phyloP scores from a whole-genome alignment of 2,113 vertebrate genomes.

The Cercocebus atys region DNA sequence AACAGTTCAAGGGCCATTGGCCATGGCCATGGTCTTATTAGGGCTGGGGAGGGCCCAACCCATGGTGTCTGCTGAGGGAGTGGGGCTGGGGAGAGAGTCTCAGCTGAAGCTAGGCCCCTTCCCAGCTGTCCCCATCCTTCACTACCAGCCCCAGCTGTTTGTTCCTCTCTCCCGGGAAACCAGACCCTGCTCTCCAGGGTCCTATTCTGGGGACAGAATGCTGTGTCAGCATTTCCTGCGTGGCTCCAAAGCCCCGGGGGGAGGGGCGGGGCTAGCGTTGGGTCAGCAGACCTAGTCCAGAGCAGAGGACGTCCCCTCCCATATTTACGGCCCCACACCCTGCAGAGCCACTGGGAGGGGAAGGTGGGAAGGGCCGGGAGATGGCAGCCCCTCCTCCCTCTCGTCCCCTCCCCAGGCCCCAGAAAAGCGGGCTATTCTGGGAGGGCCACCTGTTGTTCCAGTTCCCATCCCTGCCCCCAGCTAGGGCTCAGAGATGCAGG shows the following conservation, averaged over 20 bases:
- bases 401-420: conserved; percentile 75
- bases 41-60: conserved; percentile 14
- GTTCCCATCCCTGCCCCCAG: conserved; percentile 66
- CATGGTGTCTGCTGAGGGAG: background rate
- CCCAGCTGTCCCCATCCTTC: conserved; percentile 72
- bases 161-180: conserved; percentile 62
- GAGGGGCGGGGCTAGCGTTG: background rate
- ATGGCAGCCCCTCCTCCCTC: conserved; percentile 22
- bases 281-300: conserved; percentile 64
- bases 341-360: background rate
- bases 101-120: background rate
- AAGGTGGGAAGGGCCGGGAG: background rate
- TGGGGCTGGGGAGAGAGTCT: background rate
- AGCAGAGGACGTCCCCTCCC: background rate
- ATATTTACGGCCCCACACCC: background rate
- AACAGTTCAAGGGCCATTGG: background rate
- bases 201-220: conserved; percentile 53
- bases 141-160: conserved; percentile 70
- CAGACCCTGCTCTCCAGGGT: conserved; percentile 4
- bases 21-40: conserved; percentile 57
- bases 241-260: background rate
- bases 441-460: conserved; percentile 78
- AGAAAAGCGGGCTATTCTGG: conserved; percentile 77
- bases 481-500: conserved; percentile 11
- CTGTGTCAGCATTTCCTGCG: conserved; percentile 28